Percentiles rank a stretch among this genome's conserved stretches.
Conservation (phyloP, 2,797 vertebrate genomes). For the Danio jaintianensis region DNA sequence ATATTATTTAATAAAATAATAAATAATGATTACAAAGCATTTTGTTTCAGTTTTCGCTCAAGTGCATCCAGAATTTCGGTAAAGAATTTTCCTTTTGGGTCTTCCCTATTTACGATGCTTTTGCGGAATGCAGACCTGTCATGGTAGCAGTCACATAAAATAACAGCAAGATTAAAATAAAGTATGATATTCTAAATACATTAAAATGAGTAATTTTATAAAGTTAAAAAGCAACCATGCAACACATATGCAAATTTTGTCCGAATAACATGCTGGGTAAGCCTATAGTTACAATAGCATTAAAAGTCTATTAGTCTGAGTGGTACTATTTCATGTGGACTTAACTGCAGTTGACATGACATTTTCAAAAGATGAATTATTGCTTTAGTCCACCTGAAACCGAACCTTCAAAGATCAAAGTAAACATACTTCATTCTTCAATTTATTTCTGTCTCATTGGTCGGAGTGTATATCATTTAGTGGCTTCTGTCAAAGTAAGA, state of each 20-base stretch:
- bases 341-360: neutral
- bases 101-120: no score
- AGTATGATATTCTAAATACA: no score
- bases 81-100: no score
- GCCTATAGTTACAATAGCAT: neutral
- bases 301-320: neutral
- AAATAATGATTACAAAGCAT: no score
- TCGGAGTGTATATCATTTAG: constrained; percentile 7
- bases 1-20: no score
- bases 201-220: no score
- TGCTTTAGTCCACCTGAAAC: neutral
- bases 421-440: neutral
- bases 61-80: no score
- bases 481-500: constrained; percentile 3
- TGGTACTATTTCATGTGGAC: neutral
- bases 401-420: neutral
- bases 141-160: no score
- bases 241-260: neutral
- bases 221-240: no score
- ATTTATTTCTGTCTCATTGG: neutral
- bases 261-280: neutral
- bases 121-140: no score
- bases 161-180: no score
- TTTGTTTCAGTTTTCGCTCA: no score
- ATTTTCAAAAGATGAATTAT: neutral